Evolutionary conservation across 2,888 invertebrate species (phyloP).

Genomic region (Lysandra bellargus): DNA sequence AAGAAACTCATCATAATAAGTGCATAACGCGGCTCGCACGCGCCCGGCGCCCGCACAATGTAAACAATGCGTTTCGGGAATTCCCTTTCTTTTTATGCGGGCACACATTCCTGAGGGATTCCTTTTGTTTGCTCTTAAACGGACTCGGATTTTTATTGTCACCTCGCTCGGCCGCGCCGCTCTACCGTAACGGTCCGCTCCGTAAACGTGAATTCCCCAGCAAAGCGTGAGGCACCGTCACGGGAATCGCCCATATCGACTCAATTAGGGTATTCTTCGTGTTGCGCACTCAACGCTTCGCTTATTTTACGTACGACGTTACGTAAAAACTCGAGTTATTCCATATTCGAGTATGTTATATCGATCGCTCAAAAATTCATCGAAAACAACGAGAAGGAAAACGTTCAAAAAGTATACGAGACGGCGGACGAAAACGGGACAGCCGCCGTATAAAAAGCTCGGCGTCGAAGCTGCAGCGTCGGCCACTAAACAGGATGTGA

Average conservation of each 20-base stretch:
- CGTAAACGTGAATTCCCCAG: neutral
- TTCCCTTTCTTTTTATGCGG: constrained; percentile 74
- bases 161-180: constrained; percentile 59
- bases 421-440: constrained; percentile 45
- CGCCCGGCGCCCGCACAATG: constrained; percentile 54
- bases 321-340: constrained; percentile 4
- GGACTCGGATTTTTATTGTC: constrained; percentile 61
- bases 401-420: constrained; percentile 35
- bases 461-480: constrained; percentile 68
- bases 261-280: neutral
- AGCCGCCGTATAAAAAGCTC: constrained; percentile 77
- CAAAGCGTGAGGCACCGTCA: neutral
- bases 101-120: constrained; percentile 77
- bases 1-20: constrained; percentile 64
- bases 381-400: constrained; percentile 38
- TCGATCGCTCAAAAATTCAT: neutral
- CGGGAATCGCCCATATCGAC: neutral
- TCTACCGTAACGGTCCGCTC: constrained; percentile 53
- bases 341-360: neutral
- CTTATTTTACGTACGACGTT: neutral
- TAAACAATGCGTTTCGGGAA: constrained; percentile 79
- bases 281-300: neutral
- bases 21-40: constrained; percentile 61
- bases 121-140: constrained; percentile 76
- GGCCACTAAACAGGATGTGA: constrained; percentile 79